phyloP scores from a whole-genome alignment of 1,140 invertebrate species.

The Saxidomus purpurata region DNA sequence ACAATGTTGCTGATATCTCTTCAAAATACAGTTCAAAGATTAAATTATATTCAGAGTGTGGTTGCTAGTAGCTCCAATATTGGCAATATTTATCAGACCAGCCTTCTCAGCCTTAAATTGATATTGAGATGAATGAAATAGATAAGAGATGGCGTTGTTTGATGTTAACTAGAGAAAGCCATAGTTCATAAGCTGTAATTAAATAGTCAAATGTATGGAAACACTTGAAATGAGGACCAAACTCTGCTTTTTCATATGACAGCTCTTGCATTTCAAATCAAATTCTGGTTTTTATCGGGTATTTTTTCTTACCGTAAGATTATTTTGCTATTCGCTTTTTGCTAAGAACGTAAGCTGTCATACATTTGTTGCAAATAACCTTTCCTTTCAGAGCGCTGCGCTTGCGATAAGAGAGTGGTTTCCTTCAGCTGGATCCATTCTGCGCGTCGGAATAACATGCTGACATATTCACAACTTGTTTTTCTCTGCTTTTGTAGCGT shows the following conservation, averaged over 20 bases:
- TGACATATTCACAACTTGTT: slow-evolving; percentile 25
- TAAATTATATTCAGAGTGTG: too few species aligned
- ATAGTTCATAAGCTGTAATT: slow-evolving; percentile 48
- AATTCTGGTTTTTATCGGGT: not conserved
- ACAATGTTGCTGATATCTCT: too few species aligned
- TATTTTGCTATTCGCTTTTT: not conserved
- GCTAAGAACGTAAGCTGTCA: slow-evolving; percentile 45
- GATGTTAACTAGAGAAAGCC: slow-evolving; percentile 40
- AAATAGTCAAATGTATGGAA: slow-evolving; percentile 52
- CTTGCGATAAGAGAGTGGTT: slow-evolving; percentile 45
- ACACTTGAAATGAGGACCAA: slow-evolving; percentile 65
- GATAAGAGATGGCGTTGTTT: not conserved
- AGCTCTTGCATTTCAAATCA: slow-evolving; percentile 40
- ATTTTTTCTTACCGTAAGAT: not conserved
- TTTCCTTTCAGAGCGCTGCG: slow-evolving; percentile 64
- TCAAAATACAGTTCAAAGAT: too few species aligned
- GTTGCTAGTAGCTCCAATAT: too few species aligned
- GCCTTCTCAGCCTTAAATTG: too few species aligned
- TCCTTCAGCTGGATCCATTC: slow-evolving; percentile 43
- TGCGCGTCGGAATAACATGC: slow-evolving; percentile 60
- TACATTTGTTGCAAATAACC: slow-evolving; percentile 52
- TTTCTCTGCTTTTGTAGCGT: slow-evolving; percentile 87
- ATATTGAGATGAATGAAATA: too few species aligned
- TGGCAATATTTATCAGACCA: too few species aligned
- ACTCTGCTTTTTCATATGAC: slow-evolving; percentile 58